Evolutionary conservation across 2,888 invertebrate genomes (phyloP).

Genomic region (Hermaeophaga mercurialis): DNA sequence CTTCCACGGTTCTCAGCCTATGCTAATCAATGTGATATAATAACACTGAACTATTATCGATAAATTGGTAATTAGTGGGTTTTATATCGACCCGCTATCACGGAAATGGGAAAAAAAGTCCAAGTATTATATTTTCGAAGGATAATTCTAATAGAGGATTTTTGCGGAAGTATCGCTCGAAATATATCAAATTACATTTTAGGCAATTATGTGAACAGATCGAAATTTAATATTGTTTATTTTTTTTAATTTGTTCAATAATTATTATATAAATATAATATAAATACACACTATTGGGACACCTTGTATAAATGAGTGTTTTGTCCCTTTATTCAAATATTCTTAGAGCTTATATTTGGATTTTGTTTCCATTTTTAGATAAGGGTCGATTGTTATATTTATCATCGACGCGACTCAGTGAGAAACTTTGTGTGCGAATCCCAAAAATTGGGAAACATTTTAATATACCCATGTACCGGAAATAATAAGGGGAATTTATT

Average conservation of each 20-base stretch:
- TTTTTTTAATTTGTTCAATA: no score
- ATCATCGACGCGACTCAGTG: conserved; percentile 8
- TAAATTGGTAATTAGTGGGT: conserved; percentile 4
- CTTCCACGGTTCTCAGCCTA: conserved; percentile 31
- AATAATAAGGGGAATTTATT: conserved; percentile 4
- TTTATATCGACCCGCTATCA: not conserved
- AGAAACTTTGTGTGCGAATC: not conserved
- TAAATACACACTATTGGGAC: no score
- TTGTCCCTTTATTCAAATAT: no score
- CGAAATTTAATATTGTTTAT: no score
- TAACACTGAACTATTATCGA: conserved; percentile 31
- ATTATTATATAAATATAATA: no score
- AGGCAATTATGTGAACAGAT: no score
- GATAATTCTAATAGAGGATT: no score
- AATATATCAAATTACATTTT: no score
- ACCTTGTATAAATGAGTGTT: no score
- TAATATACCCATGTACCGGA: not conserved
- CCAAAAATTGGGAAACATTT: not conserved
- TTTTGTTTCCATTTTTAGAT: not conserved
- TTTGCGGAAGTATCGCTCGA: no score
- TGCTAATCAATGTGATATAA: conserved; percentile 43
- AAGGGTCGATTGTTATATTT: conserved; percentile 6
- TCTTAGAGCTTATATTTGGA: no score
- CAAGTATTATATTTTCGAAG: not conserved
- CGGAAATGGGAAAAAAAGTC: not conserved